Percentiles rank a stretch among this genome's conserved stretches.
Conservation (phyloP, 2,888 invertebrate species). For the Furcula furcula region DNA sequence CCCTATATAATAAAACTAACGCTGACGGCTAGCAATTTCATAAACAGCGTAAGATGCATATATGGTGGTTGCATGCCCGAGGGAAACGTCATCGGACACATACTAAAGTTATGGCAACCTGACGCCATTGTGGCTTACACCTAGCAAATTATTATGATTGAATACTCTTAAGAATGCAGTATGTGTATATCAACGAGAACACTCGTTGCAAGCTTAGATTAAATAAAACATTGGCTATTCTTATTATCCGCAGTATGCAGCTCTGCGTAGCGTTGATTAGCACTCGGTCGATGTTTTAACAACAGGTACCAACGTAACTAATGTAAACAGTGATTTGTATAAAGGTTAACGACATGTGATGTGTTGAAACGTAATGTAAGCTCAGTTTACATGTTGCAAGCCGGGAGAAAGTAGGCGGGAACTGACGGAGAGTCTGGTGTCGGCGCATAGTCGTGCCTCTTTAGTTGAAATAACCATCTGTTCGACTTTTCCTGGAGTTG, state of each 20-base stretch:
- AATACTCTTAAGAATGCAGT: too few relatives aligned
- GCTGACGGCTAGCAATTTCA: too few relatives aligned
- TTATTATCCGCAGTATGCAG: constrained; percentile 26
- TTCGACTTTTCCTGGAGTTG: not conserved
- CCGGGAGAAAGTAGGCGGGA: constrained; percentile 42
- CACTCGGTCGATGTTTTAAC: constrained; percentile 36
- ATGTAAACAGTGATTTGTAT: constrained; percentile 45
- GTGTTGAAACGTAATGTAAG: constrained; percentile 39
- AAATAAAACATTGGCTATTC: constrained; percentile 10
- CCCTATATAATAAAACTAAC: too few relatives aligned
- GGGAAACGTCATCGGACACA: too few relatives aligned
- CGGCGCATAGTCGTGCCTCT: constrained; percentile 5
- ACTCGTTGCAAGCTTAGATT: constrained; percentile 17
- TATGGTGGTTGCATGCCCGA: too few relatives aligned
- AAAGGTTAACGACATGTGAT: constrained; percentile 45
- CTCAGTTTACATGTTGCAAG: constrained; percentile 34
- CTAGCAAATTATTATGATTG: too few relatives aligned
- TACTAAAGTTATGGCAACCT: too few relatives aligned
- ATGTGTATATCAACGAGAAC: not conserved
- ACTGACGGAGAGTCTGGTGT: constrained; percentile 22
- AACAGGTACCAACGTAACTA: constrained; percentile 27
- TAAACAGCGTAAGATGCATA: too few relatives aligned
- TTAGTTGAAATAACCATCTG: not conserved
- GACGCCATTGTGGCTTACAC: too few relatives aligned
- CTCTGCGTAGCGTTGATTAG: constrained; percentile 38